phyloP scores from a whole-genome alignment of 2,888 invertebrate genomes.

The Trichacis sp. region DNA sequence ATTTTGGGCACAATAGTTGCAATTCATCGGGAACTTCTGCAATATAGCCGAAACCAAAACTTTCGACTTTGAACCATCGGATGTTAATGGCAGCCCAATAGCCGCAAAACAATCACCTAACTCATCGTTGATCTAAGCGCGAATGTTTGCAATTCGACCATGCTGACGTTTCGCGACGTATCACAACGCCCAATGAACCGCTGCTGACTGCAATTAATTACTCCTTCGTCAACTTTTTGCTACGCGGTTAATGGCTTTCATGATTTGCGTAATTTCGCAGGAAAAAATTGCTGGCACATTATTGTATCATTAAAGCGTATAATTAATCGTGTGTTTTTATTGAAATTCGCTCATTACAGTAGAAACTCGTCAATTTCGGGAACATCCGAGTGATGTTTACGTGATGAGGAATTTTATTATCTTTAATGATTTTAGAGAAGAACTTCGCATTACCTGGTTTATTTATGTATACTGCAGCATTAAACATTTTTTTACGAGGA shows the following conservation, averaged over 20 bases:
- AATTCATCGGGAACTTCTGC: conserved; percentile 46
- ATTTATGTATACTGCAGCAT: too few relatives aligned
- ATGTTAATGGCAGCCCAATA: conserved; percentile 56
- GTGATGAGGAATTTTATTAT: too few relatives aligned
- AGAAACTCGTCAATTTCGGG: too few relatives aligned
- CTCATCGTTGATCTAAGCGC: conserved; percentile 35
- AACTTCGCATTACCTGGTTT: too few relatives aligned
- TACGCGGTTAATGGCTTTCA: neutral
- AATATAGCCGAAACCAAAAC: conserved; percentile 50
- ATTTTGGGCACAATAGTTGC: neutral
- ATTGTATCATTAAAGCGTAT: too few relatives aligned
- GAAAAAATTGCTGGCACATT: conserved; percentile 7
- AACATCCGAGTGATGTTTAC: too few relatives aligned
- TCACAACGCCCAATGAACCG: conserved; percentile 43
- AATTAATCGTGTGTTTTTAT: too few relatives aligned
- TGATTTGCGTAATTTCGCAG: conserved; percentile 9
- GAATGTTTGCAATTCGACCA: conserved; percentile 45
- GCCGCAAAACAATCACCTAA: conserved; percentile 55
- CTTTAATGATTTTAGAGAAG: too few relatives aligned
- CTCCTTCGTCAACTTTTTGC: conserved; percentile 7
- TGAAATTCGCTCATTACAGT: too few relatives aligned
- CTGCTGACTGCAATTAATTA: conserved; percentile 42
- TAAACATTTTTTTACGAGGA: too few relatives aligned
- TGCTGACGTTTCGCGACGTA: conserved; percentile 28
- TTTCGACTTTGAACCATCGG: conserved; percentile 48